Conservation (phyloP, 1,140 invertebrate genomes). For the Brachionus plicatilis region DNA sequence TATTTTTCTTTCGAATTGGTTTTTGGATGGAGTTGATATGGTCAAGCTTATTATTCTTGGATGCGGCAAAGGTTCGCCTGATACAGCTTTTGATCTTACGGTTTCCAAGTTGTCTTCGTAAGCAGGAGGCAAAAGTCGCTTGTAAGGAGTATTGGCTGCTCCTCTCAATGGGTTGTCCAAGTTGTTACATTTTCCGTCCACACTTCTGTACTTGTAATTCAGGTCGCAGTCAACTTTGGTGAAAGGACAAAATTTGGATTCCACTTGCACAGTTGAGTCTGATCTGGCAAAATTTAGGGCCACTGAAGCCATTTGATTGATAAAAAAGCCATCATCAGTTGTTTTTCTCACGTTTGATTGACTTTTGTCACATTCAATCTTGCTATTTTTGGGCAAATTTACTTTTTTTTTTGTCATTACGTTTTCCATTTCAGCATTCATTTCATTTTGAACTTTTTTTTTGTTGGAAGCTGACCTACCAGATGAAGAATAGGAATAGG, state of each 20-base stretch:
- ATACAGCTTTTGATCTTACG: not conserved
- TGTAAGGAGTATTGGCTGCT: slow-evolving; percentile 68
- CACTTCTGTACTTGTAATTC: slow-evolving; percentile 61
- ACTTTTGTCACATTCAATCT: not conserved
- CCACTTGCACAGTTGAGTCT: not conserved
- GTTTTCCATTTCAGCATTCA: not conserved
- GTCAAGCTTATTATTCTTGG: not conserved
- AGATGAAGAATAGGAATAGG: not conserved
- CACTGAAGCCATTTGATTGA: not conserved
- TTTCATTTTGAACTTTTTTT: not conserved
- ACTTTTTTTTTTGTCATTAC: not conserved
- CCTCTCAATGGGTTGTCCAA: slow-evolving; percentile 70
- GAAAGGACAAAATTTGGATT: not conserved
- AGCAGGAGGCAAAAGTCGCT: slow-evolving; percentile 68
- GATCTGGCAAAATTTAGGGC: not conserved
- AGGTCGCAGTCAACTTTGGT: not conserved
- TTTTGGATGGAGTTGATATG: not conserved
- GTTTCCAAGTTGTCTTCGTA: slow-evolving; percentile 59
- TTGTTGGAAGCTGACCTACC: not conserved
- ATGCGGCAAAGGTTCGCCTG: not conserved
- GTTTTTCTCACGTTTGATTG: not conserved
- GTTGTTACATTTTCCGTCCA: slow-evolving; percentile 81
- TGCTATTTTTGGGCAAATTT: not conserved
- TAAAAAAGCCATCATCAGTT: not conserved
- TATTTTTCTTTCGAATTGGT: not conserved